These are phyloP conservation scores for Coreoperca whiteheadi DNA, from an alignment of 2,113 vertebrate species.

Conservation along the genomic window DNA sequence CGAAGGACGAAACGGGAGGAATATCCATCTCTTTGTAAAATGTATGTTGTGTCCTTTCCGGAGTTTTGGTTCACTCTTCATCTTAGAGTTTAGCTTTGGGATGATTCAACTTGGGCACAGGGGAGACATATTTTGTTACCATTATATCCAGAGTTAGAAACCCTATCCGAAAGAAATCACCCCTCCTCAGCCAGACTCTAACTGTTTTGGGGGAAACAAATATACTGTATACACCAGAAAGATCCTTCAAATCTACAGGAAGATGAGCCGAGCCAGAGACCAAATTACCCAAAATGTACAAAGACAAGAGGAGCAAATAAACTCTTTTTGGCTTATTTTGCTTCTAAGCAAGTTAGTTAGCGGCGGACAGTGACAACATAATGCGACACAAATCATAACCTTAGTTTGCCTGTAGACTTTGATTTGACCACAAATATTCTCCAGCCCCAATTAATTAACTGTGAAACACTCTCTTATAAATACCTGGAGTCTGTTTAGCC, in stretches of 20 bases:
- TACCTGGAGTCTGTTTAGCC: conserved; percentile 57
- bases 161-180: not conserved
- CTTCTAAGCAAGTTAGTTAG: conserved; percentile 9
- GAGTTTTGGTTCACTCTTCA: not conserved
- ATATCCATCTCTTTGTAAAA: conserved; percentile 39
- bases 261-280: conserved; percentile 7
- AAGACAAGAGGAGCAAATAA: conserved; percentile 24
- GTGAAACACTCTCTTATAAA: conserved; percentile 55
- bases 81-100: not conserved
- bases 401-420: conserved; percentile 9
- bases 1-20: conserved; percentile 14
- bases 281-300: conserved; percentile 22
- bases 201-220: conserved; percentile 1
- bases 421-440: conserved; percentile 13
- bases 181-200: not conserved
- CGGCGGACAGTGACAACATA: not conserved
- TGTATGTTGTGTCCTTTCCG: not conserved
- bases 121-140: conserved; percentile 7
- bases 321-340: not conserved
- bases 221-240: not conserved
- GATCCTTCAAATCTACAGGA: not conserved
- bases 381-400: not conserved
- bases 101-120: not conserved
- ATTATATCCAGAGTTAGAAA: conserved; percentile 4
- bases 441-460: conserved; percentile 48